Conservation (phyloP, 2,888 invertebrate genomes). For the Eupithecia vulgata region DNA sequence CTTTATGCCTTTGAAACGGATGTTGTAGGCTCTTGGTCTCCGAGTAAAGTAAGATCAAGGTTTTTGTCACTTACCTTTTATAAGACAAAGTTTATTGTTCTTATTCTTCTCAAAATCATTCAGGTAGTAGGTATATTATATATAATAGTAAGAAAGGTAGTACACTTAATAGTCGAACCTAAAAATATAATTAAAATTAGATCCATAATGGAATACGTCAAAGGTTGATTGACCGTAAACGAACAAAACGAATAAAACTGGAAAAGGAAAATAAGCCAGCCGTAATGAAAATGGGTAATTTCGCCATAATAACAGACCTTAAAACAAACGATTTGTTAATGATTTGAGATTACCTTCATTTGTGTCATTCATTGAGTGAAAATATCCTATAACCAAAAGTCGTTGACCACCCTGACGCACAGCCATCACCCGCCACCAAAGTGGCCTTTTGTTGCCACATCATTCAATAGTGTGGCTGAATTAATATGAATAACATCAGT, state of each 20-base stretch:
- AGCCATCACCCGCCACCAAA: background rate
- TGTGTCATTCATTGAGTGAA: background rate
- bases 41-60: slow-evolving; percentile 2
- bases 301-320: background rate
- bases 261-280: background rate
- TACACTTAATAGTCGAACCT: too few relatives aligned
- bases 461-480: too few relatives aligned
- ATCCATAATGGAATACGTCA: background rate
- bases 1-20: slow-evolving; percentile 17
- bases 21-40: background rate
- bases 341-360: background rate
- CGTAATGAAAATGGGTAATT: background rate
- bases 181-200: too few relatives aligned
- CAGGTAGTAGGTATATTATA: background rate
- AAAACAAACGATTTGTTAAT: background rate
- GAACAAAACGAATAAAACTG: background rate
- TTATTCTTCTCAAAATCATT: background rate
- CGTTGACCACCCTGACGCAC: background rate
- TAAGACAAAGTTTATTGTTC: background rate
- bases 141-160: background rate
- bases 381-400: background rate
- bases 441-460: too few relatives aligned
- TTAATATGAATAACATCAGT: too few relatives aligned
- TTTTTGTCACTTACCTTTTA: background rate
- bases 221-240: background rate